Evolutionary conservation across 2,797 vertebrate genomes (phyloP), one percentile per base, ranked within the genome.

Genomic region (Pteropus rufus): DNA sequence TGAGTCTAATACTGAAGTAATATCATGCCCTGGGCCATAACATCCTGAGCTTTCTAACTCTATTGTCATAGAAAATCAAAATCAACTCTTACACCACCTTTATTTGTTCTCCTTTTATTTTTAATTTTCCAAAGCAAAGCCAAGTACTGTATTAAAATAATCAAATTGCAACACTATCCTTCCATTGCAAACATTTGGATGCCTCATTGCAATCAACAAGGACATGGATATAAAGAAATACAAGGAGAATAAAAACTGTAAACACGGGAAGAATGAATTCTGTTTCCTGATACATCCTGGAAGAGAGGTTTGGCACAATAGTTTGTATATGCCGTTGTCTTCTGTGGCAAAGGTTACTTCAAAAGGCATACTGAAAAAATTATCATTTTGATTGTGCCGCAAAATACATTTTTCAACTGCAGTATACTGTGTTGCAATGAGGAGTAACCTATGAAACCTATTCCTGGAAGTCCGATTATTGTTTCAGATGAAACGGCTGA

Each of bases 381-480:
- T 97, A 96, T 81, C 93, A 97, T 96, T 98, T 98, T 97, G 86
- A 98, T 98, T 94, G 96, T 96, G 73, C 46, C 70, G 83, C 91
- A 90, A 94, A 96, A 94, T 85, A 39, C 10, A 64, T 95, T 97
- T 98, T 96, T 97, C n/a, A 36, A 96, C 82, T 91, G 46, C 80
- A 86, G 76, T 85, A 79, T 93, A 89, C 26, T 41, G 39, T 93
- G 85, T 94, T 96, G 54, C 72, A 26, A 21, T 94, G 81, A 98
- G 93, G 34, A 75, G 86, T 97, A 95, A 97, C 94, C 76, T 94
- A 58, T 77, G 86, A 97, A 96, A 89, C 39, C 23, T 69, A 44
- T 89, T 96, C 75, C 93, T 94, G 70, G 58, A 95, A 93, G 83
- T 80, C 36, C 85, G 80, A 76, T 97, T 94, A 91, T 96, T 92